phyloP scores from a whole-genome alignment of 2,113 vertebrate species.

The Tor tambroides region DNA sequence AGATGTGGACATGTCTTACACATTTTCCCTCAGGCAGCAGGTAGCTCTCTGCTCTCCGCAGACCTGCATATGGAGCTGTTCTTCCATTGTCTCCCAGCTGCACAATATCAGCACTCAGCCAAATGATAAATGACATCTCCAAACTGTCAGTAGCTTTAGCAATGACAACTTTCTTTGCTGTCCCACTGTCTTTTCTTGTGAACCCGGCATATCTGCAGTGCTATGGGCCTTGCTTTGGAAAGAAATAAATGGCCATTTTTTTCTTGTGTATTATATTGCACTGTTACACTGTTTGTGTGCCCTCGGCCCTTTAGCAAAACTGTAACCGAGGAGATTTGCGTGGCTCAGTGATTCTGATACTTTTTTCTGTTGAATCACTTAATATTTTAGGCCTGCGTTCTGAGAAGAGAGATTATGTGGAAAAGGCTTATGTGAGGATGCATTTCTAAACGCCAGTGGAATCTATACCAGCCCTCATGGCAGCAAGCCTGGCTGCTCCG shows the following conservation, averaged over 20 bases:
- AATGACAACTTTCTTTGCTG: constrained; percentile 45
- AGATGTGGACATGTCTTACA: constrained; percentile 61
- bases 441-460: constrained; percentile 67
- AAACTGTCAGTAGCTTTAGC: constrained; percentile 54
- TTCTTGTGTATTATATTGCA: not conserved
- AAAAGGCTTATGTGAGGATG: constrained; percentile 71
- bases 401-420: constrained; percentile 66
- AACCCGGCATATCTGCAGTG: constrained; percentile 19
- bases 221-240: not conserved
- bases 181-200: constrained; percentile 45
- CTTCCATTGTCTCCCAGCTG: constrained; percentile 28
- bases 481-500: constrained; percentile 62
- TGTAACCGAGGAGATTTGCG: constrained; percentile 47
- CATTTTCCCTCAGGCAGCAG: constrained; percentile 56
- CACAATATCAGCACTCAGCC: constrained; percentile 48
- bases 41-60: constrained; percentile 38
- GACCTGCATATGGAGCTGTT: constrained; percentile 51
- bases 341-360: constrained; percentile 61
- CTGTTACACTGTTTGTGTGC: not conserved
- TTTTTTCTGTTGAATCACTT: constrained; percentile 58
- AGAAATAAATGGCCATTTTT: not conserved
- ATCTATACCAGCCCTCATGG: constrained; percentile 66
- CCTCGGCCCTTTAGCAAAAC: constrained; percentile 42
- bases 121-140: constrained; percentile 63
- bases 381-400: constrained; percentile 64